Evolutionary conservation across 2,888 invertebrate genomes (phyloP), one percentile per base, ranked within the genome.

Genomic region (Leucania comma): DNA sequence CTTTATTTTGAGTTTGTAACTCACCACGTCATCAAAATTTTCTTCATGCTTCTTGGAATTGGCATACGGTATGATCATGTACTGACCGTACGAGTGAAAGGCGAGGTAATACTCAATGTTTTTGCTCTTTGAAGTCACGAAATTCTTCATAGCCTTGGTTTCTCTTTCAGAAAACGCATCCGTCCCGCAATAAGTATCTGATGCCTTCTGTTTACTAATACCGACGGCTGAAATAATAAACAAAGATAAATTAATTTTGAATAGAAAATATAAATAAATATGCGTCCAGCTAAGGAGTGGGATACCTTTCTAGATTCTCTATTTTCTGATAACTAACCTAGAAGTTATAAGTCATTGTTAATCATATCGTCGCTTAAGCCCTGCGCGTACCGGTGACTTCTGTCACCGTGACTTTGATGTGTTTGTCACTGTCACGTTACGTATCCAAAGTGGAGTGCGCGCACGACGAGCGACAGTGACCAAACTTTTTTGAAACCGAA

Each of bases 51-150:
- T 80, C 0, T 79, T 89, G 0, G 84, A 75, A 66, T 95, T 89
- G 0, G 96, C 96, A 79, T 96, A 97, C 0, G 97, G 97, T 60
- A 97, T 90, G 0, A 97, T 93, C 69, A 97, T 89, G 46, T 90
- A 95, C 82, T 97, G 97, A 0, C 97, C 97, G 78, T 97, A 97
- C 0, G 97, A 96, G 86, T 97, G 97, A 72, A 97, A 96, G 0
- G 96, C 94, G 0, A 97, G 62, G 83, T 97, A 97, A 62, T 96
- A 94, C 24, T 91, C 92, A 3, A 96, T 81, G 6, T 92, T 84
- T 0, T 88, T 78, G 59, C 89, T 84, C 4, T 94, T 90, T 0
- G 82, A 81, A 0, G 69, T 81, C 0, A 96, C 80, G 58, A 93
- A 95, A 0, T 92, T 80, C n/a, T 88, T 86, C 85, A 97, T 86